Evolutionary conservation across 1,140 invertebrate species (phyloP).

Genomic region (Pachypsylla venusta): DNA sequence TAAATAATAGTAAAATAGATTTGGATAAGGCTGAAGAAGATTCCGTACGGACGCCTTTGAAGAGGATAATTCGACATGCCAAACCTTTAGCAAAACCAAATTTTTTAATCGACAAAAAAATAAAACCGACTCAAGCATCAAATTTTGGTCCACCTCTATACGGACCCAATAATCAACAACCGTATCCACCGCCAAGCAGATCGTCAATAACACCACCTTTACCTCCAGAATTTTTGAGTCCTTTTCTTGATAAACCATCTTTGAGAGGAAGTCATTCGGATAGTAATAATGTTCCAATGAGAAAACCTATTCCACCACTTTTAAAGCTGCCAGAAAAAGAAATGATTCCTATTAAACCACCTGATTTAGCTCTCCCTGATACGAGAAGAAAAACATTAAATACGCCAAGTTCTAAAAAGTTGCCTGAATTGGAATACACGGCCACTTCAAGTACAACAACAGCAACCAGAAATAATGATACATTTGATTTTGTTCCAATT

Average conservation of each 20-base stretch:
- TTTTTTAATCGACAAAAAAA: not conserved
- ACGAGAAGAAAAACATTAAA: constrained; percentile 52
- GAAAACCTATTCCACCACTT: constrained; percentile 39
- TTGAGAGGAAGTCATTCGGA: constrained; percentile 46
- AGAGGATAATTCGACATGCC: not conserved
- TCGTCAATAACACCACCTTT: constrained; percentile 61
- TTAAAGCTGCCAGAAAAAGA: constrained; percentile 59
- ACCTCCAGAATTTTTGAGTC: constrained; percentile 58
- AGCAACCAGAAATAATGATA: constrained; percentile 31
- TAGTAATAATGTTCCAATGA: constrained; percentile 14
- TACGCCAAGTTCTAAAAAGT: constrained; percentile 38
- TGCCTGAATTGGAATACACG: constrained; percentile 22
- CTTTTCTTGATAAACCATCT: constrained; percentile 68
- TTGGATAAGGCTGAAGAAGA: not conserved
- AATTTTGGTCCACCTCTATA: constrained; percentile 10
- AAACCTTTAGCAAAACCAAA: not conserved
- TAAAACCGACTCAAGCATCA: constrained; percentile 2
- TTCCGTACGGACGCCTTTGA: too few relatives aligned
- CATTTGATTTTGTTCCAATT: constrained; percentile 38
- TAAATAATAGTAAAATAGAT: not conserved
- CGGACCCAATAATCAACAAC: constrained; percentile 34
- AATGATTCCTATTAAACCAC: constrained; percentile 57
- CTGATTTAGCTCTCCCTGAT: constrained; percentile 34
- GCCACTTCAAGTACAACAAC: constrained; percentile 24
- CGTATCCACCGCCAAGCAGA: constrained; percentile 61